phyloP scores from a whole-genome alignment of 1,140 invertebrate species.

The Rhyacophila brunnea region DNA sequence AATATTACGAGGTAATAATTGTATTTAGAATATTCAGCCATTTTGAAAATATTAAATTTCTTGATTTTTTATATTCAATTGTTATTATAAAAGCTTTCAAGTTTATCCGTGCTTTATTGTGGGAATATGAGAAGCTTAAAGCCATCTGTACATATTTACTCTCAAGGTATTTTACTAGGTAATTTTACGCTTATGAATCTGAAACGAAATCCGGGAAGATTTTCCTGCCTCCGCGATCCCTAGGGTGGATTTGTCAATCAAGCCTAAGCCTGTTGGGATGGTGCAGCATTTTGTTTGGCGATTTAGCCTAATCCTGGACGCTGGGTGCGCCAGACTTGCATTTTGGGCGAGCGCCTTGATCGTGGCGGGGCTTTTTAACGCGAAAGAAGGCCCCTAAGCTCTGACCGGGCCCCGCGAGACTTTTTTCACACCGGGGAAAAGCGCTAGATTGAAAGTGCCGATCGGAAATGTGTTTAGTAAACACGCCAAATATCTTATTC shows the following conservation, averaged over 20 bases:
- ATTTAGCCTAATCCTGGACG: conserved; percentile 25
- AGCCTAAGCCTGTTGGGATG: conserved; percentile 26
- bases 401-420: conserved; percentile 7
- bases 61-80: too few relatives aligned
- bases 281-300: conserved; percentile 33
- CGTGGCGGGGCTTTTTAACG: neutral
- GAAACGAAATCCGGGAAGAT: conserved; percentile 16
- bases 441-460: conserved; percentile 16
- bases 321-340: conserved; percentile 1
- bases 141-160: conserved; percentile 7
- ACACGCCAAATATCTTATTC: too few relatives aligned
- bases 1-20: too few relatives aligned
- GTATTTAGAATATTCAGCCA: too few relatives aligned
- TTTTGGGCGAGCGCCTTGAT: too few relatives aligned
- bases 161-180: conserved; percentile 16
- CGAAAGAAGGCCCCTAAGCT: neutral
- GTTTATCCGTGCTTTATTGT: too few relatives aligned
- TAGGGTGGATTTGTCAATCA: conserved; percentile 34
- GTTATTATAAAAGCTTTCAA: too few relatives aligned
- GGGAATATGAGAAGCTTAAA: conserved; percentile 5
- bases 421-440: conserved; percentile 1
- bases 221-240: neutral
- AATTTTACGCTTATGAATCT: conserved; percentile 29
- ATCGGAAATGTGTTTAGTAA: conserved; percentile 1
- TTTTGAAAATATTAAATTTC: too few relatives aligned